phyloP scores from a whole-genome alignment of 2,888 invertebrate species.

The Pasiphila rectangulata region DNA sequence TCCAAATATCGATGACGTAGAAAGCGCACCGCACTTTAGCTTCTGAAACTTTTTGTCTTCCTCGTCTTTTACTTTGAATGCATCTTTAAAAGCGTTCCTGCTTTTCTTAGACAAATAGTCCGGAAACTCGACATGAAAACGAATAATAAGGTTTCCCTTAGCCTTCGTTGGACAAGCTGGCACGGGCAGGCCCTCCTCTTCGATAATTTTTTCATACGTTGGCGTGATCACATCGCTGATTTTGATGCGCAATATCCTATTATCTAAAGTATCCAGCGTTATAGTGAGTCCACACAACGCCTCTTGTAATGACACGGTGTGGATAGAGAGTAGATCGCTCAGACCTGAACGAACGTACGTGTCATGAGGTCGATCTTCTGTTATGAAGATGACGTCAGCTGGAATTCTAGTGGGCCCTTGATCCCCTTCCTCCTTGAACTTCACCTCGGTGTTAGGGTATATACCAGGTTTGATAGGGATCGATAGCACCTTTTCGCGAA shows the following conservation, averaged over 20 bases:
- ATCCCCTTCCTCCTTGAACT: conserved; percentile 90
- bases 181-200: conserved; percentile 87
- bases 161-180: conserved; percentile 80
- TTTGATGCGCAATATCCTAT: conserved; percentile 83
- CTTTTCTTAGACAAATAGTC: conserved; percentile 68
- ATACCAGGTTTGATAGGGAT: conserved; percentile 89
- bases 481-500: conserved; percentile 86
- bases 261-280: conserved; percentile 85
- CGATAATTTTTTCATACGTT: conserved; percentile 84
- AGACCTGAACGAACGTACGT: conserved; percentile 82
- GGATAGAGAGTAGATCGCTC: conserved; percentile 83
- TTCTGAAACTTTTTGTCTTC: conserved; percentile 62
- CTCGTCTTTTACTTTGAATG: conserved; percentile 58
- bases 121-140: conserved; percentile 79
- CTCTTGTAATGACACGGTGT: conserved; percentile 83
- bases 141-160: conserved; percentile 85
- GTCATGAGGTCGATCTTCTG: conserved; percentile 86
- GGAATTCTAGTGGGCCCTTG: conserved; percentile 87
- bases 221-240: conserved; percentile 87
- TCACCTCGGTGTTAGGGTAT: conserved; percentile 85
- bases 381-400: conserved; percentile 88
- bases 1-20: conserved; percentile 39
- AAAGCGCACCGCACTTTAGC: conserved; percentile 59
- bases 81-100: conserved; percentile 63
- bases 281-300: conserved; percentile 86